These are phyloP conservation scores for Chloroceryle inda DNA, from an alignment of 2,797 vertebrate genomes.

Conservation along the genomic window DNA sequence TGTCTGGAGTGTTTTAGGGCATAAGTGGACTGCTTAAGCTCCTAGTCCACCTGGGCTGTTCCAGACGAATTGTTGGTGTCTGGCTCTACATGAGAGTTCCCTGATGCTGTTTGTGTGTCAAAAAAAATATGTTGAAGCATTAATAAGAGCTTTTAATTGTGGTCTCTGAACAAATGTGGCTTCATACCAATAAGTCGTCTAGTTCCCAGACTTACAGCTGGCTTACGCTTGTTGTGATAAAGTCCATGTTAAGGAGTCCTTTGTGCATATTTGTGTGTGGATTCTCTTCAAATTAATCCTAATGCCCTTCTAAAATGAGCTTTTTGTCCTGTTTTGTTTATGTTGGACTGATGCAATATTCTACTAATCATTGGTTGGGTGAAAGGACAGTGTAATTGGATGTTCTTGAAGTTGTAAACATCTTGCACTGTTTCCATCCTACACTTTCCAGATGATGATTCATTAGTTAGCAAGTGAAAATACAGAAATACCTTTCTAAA, in stretches of 20 bases:
- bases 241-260: slow-evolving; percentile 48
- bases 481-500: slow-evolving; percentile 64
- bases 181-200: slow-evolving; percentile 51
- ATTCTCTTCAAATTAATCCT: slow-evolving; percentile 15
- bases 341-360: slow-evolving; percentile 73
- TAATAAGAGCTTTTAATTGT: neutral
- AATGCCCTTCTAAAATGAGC: neutral
- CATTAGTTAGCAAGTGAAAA: neutral
- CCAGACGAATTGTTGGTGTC: neutral
- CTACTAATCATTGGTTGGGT: slow-evolving; percentile 51
- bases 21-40: neutral
- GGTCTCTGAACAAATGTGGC: slow-evolving; percentile 47
- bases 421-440: slow-evolving; percentile 46
- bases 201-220: slow-evolving; percentile 59
- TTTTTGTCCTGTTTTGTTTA: slow-evolving; percentile 18
- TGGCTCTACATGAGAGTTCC: neutral
- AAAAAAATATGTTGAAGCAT: slow-evolving; percentile 26
- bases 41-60: neutral
- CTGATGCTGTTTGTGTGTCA: neutral
- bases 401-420: neutral
- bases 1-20: neutral
- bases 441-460: slow-evolving; percentile 20
- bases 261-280: neutral
- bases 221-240: slow-evolving; percentile 45
- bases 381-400: neutral